Evolutionary conservation across 2,797 vertebrate genomes (phyloP).

Genomic region (Scomberomorus guttatus): DNA sequence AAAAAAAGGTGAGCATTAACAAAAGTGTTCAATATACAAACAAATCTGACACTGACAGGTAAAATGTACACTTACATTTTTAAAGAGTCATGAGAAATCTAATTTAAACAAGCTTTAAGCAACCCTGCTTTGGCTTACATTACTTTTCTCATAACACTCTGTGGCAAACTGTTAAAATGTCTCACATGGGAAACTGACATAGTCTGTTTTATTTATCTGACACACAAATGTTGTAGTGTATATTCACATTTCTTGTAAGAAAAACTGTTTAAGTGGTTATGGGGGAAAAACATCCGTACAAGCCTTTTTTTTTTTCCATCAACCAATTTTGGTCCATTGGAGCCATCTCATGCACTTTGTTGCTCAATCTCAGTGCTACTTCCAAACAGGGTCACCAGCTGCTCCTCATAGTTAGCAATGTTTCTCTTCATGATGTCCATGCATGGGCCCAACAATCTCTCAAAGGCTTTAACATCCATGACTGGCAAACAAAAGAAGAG

Average conservation of each 20-base stretch:
- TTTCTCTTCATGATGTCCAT: slow-evolving; percentile 99
- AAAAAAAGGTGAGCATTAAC: slow-evolving; percentile 61
- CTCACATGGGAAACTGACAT: slow-evolving; percentile 31
- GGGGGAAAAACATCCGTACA: slow-evolving; percentile 62
- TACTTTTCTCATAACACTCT: slow-evolving; percentile 57
- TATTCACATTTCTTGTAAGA: slow-evolving; percentile 78
- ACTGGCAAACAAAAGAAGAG: slow-evolving; percentile 80
- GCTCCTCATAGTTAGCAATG: slow-evolving; percentile 98
- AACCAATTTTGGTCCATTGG: slow-evolving; percentile 85
- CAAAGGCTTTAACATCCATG: slow-evolving; percentile 97
- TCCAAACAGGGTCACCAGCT: slow-evolving; percentile 95
- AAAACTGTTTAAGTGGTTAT: slow-evolving; percentile 69
- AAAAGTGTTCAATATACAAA: slow-evolving; percentile 66
- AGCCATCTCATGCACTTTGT: slow-evolving; percentile 87
- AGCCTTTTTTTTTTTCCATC: slow-evolving; percentile 81
- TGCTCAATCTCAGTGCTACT: slow-evolving; percentile 96
- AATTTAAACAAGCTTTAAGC: slow-evolving; percentile 69
- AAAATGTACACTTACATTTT: slow-evolving; percentile 66
- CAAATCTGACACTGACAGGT: slow-evolving; percentile 67
- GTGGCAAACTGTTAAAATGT: slow-evolving; percentile 53
- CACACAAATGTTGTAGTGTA: slow-evolving; percentile 65
- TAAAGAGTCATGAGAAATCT: slow-evolving; percentile 28
- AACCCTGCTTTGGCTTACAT: slow-evolving; percentile 73
- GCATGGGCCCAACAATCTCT: slow-evolving; percentile 98
- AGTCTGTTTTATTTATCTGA: slow-evolving; percentile 67